Evolutionary conservation across 1,140 invertebrate species (phyloP), one percentile per base, ranked within the genome.

Genomic region (Cydia splendana): DNA sequence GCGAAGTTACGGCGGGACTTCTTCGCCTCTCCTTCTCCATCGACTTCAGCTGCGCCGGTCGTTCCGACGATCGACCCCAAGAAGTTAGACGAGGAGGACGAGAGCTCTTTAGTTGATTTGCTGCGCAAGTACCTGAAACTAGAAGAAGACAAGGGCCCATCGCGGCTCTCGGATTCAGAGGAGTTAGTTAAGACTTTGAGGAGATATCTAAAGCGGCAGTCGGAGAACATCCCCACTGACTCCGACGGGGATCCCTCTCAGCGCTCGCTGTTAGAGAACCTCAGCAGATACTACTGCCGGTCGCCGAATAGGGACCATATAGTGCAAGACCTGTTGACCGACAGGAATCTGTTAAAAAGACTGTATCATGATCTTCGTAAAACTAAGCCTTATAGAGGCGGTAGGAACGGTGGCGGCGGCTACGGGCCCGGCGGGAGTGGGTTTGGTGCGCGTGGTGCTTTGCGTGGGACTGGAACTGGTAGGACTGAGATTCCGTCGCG

Each of bases 291-390:
- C 83, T 96, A 96, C 82, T 93, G 94, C 76, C 95, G 95, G 65
- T 95, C 95, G 4, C 91, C 94, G 0, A 96, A 95, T 78, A 92
- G 95, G 74, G 94, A 96, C 78, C 95, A 95, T 87, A 94, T 96
- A 12, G 95, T 97, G 81, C 95, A 95, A 75, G 95, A 96, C 83
- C 93, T 96, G 28, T 87, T 96, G 48, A 96, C 95, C 3, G 95
- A 96, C 87, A 93, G 95, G 75, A 96, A 95, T 84, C 92, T 96
- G 1, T 89, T 96, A 75, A 96, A 96, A 87, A 96, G 95, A 82
- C 88, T 96, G 2, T 96, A 96, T 82, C 96, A 96, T 82, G 95
- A 96, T 84, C 88, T 96, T 65, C 93, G 96, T 78, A 95, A 96
- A 84, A 95, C 96, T 4, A 95, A 96, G 82, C 94, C 95, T 0